Evolutionary conservation across 2,113 vertebrate species (phyloP).

Genomic region (Dromaius novaehollandiae): DNA sequence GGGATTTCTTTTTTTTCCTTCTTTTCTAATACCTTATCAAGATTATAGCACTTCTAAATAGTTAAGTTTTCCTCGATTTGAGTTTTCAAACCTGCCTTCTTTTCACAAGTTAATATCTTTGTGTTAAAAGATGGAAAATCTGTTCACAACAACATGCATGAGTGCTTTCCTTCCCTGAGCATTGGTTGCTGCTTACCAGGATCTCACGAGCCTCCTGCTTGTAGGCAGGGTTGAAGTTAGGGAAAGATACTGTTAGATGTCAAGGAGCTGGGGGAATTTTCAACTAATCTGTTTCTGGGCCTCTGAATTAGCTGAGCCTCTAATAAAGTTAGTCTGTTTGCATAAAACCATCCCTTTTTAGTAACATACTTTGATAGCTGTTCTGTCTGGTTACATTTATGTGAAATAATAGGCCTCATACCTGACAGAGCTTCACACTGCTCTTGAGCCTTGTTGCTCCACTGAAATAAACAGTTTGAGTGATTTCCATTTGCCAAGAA

Average conservation of each 20-base stretch:
- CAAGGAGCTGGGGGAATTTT: slow-evolving; percentile 15
- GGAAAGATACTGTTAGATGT: neutral
- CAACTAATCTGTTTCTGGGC: slow-evolving; percentile 40
- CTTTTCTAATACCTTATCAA: neutral
- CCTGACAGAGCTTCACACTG: slow-evolving; percentile 48
- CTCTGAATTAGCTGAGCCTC: slow-evolving; percentile 40
- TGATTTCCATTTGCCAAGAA: neutral
- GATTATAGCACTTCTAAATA: neutral
- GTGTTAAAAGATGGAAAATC: neutral
- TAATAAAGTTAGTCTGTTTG: slow-evolving; percentile 52
- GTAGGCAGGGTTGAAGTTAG: neutral
- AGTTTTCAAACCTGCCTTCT: neutral
- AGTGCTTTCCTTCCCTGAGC: neutral
- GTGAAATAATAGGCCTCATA: slow-evolving; percentile 57
- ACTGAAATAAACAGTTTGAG: slow-evolving; percentile 19
- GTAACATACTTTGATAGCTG: slow-evolving; percentile 65
- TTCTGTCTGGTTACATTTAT: slow-evolving; percentile 57
- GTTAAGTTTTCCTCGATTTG: neutral
- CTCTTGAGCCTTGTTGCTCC: neutral
- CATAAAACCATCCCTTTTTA: slow-evolving; percentile 56
- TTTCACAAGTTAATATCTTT: neutral
- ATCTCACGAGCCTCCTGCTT: slow-evolving; percentile 7
- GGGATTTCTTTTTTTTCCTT: neutral
- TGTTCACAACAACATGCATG: neutral
- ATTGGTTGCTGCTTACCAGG: neutral